phyloP scores from a whole-genome alignment of 92 coral and sea anemone genomes.

The Palythoa grandis region DNA sequence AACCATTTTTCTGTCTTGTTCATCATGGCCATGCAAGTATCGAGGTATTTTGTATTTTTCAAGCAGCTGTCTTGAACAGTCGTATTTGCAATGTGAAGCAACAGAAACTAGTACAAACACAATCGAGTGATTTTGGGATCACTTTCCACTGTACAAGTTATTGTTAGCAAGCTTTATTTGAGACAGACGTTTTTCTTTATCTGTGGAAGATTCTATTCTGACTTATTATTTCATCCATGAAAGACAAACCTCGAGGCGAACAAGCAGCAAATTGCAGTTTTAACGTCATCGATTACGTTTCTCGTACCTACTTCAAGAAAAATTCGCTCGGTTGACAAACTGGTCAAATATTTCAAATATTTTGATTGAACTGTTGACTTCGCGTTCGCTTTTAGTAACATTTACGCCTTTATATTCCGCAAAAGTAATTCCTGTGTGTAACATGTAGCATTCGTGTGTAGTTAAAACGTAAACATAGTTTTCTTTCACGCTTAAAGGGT shows the following conservation, averaged over 20 bases:
- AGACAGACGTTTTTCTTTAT: not conserved
- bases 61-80: conserved; percentile 8
- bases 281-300: conserved; percentile 34
- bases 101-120: conserved; percentile 13
- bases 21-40: conserved; percentile 46
- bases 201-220: not conserved
- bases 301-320: conserved; percentile 44
- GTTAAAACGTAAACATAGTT: not conserved
- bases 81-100: conserved; percentile 18
- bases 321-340: conserved; percentile 31
- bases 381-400: not conserved
- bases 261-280: conserved; percentile 10
- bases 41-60: conserved; percentile 31
- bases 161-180: not conserved
- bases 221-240: conserved; percentile 7
- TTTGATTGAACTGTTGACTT: conserved; percentile 43
- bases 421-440: not conserved
- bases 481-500: conserved; percentile 7
- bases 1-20: conserved; percentile 19
- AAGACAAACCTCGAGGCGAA: conserved; percentile 24
- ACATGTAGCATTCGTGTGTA: not conserved
- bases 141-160: not conserved
- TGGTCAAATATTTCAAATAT: conserved; percentile 66
- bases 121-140: conserved; percentile 16
- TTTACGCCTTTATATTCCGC: not conserved